phyloP scores from a whole-genome alignment of 2,113 vertebrate species.

The Nanorana parkeri region DNA sequence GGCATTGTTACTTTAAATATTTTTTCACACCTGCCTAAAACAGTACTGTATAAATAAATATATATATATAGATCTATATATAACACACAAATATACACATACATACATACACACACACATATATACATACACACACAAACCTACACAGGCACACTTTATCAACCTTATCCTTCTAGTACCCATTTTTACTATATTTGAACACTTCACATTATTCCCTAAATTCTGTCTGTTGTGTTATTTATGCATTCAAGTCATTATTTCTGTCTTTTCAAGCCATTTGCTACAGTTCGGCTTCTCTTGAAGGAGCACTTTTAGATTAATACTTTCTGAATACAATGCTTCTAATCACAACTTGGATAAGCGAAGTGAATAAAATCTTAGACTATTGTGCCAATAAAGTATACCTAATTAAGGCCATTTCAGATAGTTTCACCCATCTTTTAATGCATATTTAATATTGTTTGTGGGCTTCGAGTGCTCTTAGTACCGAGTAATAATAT shows the following conservation, averaged over 20 bases:
- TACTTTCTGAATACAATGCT: conserved; percentile 15
- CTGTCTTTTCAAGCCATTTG: neutral
- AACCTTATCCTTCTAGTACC: neutral
- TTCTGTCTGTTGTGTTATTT: neutral
- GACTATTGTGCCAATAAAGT: conserved; percentile 5
- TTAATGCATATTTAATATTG: conserved; percentile 48
- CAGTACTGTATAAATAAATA: too few relatives aligned
- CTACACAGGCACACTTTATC: too few relatives aligned
- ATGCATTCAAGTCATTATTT: neutral
- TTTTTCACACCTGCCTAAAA: too few relatives aligned
- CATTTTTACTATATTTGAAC: neutral
- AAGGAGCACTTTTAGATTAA: conserved; percentile 8
- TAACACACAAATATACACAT: too few relatives aligned
- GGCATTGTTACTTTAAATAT: too few relatives aligned
- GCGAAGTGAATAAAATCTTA: neutral
- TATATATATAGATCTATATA: too few relatives aligned
- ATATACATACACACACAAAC: too few relatives aligned
- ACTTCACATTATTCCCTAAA: neutral
- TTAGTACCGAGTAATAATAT: conserved; percentile 14
- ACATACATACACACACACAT: too few relatives aligned
- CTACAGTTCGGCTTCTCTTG: neutral
- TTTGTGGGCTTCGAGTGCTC: conserved; percentile 21
- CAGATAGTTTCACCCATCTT: conserved; percentile 31
- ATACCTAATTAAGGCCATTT: conserved; percentile 32
- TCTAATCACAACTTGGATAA: neutral